Base-by-base conservation (phyloP, 1,140 invertebrate genomes). In the Teleogryllus occipitalis region DNA sequence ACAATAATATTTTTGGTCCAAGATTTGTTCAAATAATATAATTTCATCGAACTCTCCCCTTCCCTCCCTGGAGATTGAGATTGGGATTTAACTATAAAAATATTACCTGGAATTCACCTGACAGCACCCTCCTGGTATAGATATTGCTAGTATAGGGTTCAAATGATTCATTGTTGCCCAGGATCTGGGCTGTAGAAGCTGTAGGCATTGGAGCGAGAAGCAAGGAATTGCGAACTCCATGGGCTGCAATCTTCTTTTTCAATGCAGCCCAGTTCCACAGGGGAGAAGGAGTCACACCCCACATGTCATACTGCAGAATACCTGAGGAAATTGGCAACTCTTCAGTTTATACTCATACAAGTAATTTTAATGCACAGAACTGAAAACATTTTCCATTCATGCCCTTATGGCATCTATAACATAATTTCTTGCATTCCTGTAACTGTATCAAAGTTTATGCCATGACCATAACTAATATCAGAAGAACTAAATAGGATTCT, bases 61-160 rank as follows among this genome's bases (percentile, higher is more conserved):
- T n/a, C n/a, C n/a, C n/a, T n/a, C n/a, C n/a, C n/a, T n/a, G n/a
- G n/a, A n/a, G n/a, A n/a, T n/a, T n/a, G n/a, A n/a, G n/a, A 39
- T 39, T 39, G 27, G 27, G 27, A 39, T 39, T 5, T 5, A 39
- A 39, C 27, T 39, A 39, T 39, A 39, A 39, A 39, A 6, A 6
- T 65, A 72, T 47, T 15, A 91, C 90, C 87, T 93, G 92, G 83
- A 94, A 94, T 85, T 94, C 93, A 12, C 97, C 97, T 65, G 97
- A 98, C 12, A 99, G 87, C 2, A 99, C 98, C 76, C 98, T 89
- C 82, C 98, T 89, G 39, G 93, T 93, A 84, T 99, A 99, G 82
- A 99, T 96, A 84, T 99, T 99, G 21, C 94, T 98, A 0, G 97
- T 99, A 85, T 98, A 99, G 0, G 98, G 96, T 87, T 99, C 98